phyloP scores from a whole-genome alignment of 2,888 invertebrate genomes.

The Scaptomyza tumidula region DNA sequence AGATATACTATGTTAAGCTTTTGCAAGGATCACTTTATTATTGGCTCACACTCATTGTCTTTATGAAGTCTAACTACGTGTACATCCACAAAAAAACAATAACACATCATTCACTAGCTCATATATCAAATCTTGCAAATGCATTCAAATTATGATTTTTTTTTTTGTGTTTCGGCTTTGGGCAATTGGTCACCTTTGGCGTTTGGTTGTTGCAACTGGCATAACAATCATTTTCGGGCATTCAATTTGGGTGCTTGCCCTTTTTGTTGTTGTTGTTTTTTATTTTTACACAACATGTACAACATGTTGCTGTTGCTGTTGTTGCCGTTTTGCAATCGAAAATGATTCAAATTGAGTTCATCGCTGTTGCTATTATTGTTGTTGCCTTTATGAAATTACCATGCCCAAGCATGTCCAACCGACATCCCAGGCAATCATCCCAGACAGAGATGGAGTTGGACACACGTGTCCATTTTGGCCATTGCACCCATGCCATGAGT shows the following conservation, averaged over 20 bases:
- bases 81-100: not conserved
- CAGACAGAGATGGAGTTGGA: constrained; percentile 24
- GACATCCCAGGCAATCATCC: constrained; percentile 58
- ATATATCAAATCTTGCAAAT: constrained; percentile 27
- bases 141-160: constrained; percentile 9
- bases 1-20: too few relatives aligned
- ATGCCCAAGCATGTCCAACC: constrained; percentile 40
- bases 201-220: constrained; percentile 48
- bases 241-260: constrained; percentile 44
- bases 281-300: constrained; percentile 34
- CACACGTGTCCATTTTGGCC: constrained; percentile 71
- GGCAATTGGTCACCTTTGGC: constrained; percentile 58
- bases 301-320: constrained; percentile 28
- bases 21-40: not conserved
- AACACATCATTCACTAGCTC: constrained; percentile 11
- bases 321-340: constrained; percentile 76
- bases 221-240: constrained; percentile 38
- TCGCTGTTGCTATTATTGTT: constrained; percentile 6
- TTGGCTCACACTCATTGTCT: not conserved
- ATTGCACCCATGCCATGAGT: constrained; percentile 61
- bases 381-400: constrained; percentile 66
- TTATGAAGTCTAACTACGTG: not conserved
- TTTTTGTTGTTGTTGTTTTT: constrained; percentile 9
- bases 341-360: constrained; percentile 61
- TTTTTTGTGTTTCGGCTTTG: constrained; percentile 8